phyloP scores from a whole-genome alignment of 2,888 invertebrate species.

The Cantharis rufa region DNA sequence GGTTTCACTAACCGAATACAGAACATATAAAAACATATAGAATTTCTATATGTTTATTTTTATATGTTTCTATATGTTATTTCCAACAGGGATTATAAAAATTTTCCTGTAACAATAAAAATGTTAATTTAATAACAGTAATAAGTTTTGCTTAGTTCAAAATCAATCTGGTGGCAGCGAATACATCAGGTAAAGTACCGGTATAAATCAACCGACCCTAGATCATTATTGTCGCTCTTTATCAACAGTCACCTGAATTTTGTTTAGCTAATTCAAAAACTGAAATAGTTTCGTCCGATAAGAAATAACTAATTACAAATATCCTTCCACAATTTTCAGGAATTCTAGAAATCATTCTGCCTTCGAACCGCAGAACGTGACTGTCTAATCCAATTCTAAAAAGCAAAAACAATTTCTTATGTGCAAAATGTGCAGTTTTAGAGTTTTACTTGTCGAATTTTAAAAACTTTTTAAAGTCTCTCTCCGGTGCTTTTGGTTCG shows the following conservation, averaged over 20 bases:
- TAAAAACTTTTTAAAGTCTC: slow-evolving; percentile 80
- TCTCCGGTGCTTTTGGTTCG: slow-evolving; percentile 75
- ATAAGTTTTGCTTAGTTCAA: no score
- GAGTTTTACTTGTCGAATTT: slow-evolving; percentile 71
- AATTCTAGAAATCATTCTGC: slow-evolving; percentile 74
- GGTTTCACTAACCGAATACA: no score
- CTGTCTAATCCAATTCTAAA: slow-evolving; percentile 72
- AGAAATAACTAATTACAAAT: slow-evolving; percentile 80
- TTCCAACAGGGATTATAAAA: no score
- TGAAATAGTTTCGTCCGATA: slow-evolving; percentile 83
- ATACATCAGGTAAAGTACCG: no score
- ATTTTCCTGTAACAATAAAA: no score
- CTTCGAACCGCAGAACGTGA: slow-evolving; percentile 77
- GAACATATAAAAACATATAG: no score
- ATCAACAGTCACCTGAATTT: slow-evolving; percentile 66
- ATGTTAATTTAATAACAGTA: no score
- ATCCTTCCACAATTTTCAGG: slow-evolving; percentile 67
- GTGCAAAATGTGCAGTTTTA: neutral
- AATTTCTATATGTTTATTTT: no score
- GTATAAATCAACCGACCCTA: no score
- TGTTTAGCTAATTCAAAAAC: slow-evolving; percentile 76
- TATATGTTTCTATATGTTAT: no score
- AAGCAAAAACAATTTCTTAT: slow-evolving; percentile 31
- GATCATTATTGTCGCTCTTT: no score
- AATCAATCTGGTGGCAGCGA: no score